These are phyloP conservation scores for Melipona beecheii DNA, from an alignment of 2,888 invertebrate species.

Conservation along the genomic window DNA sequence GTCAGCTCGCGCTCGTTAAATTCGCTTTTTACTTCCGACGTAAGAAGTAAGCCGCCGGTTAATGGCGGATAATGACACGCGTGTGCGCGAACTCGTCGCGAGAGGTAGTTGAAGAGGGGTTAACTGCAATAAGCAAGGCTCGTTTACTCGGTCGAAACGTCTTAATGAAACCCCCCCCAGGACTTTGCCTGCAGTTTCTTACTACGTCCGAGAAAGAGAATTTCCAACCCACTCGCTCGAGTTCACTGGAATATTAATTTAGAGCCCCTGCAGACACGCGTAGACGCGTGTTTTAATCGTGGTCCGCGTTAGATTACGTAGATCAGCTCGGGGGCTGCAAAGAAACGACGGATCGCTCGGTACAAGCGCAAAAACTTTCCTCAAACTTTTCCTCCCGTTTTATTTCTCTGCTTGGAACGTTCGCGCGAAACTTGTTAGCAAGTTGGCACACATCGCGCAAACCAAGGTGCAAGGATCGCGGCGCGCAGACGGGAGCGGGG, in stretches of 20 bases:
- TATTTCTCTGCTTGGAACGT: neutral
- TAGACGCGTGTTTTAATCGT: constrained; percentile 63
- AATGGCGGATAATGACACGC: constrained; percentile 13
- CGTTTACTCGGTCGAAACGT: constrained; percentile 66
- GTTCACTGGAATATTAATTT: constrained; percentile 72
- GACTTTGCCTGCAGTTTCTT: constrained; percentile 55
- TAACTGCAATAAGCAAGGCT: constrained; percentile 71
- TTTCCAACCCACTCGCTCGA: constrained; percentile 60
- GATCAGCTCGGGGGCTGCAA: constrained; percentile 34
- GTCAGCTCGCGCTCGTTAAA: constrained; percentile 3
- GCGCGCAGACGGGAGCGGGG: neutral
- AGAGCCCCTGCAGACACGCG: constrained; percentile 44
- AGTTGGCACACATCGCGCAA: neutral
- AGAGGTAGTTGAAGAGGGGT: neutral
- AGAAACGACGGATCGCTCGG: constrained; percentile 5
- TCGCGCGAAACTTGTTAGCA: neutral
- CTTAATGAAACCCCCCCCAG: constrained; percentile 73
- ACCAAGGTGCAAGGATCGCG: neutral
- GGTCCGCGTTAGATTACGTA: constrained; percentile 48
- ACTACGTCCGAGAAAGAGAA: constrained; percentile 51
- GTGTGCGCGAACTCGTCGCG: neutral
- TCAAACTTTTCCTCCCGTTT: too few relatives aligned
- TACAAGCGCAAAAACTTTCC: neutral
- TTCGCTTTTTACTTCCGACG: neutral
- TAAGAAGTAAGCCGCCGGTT: neutral